Percentiles rank a stretch among this genome's conserved stretches.
These are phyloP conservation scores for Stichodactyla helianthus DNA, from an alignment of 64 coral and sea anemone species.

Conservation along the genomic window DNA sequence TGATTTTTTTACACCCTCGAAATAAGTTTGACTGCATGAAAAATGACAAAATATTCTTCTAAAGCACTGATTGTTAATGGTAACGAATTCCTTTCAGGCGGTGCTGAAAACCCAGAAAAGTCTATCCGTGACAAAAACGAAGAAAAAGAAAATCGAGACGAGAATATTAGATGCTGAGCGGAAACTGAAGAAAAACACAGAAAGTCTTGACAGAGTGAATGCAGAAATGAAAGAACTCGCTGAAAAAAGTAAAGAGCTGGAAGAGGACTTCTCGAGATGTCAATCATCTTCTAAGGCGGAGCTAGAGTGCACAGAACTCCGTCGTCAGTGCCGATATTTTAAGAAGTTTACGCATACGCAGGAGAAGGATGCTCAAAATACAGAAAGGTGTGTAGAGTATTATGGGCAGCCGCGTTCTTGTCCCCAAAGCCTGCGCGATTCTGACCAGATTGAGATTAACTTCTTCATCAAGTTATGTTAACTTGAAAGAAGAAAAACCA, in stretches of 20 bases:
- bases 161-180: conserved; percentile 38
- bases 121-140: conserved; percentile 49
- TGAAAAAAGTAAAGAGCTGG: conserved; percentile 18
- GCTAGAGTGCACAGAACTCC: conserved; percentile 48
- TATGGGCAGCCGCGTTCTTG: not conserved
- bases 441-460: no score
- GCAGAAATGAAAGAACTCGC: conserved; percentile 44
- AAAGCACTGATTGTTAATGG: no score
- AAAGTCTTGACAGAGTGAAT: conserved; percentile 54
- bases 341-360: conserved; percentile 54
- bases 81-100: not conserved
- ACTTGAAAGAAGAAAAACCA: no score
- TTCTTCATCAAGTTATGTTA: no score
- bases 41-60: no score
- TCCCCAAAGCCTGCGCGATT: no score
- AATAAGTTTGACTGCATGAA: no score
- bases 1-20: not conserved
- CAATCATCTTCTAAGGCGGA: conserved; percentile 16
- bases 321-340: conserved; percentile 69
- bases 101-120: conserved; percentile 45
- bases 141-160: conserved; percentile 48
- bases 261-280: conserved; percentile 33
- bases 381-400: conserved; percentile 39
- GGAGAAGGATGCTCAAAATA: conserved; percentile 65
- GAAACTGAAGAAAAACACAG: conserved; percentile 45